A percentile compares a stretch with the other conserved stretches of the same genome.
These are phyloP conservation scores for Thelaira solivaga DNA, from an alignment of 2,888 invertebrate genomes.

Conservation along the genomic window DNA sequence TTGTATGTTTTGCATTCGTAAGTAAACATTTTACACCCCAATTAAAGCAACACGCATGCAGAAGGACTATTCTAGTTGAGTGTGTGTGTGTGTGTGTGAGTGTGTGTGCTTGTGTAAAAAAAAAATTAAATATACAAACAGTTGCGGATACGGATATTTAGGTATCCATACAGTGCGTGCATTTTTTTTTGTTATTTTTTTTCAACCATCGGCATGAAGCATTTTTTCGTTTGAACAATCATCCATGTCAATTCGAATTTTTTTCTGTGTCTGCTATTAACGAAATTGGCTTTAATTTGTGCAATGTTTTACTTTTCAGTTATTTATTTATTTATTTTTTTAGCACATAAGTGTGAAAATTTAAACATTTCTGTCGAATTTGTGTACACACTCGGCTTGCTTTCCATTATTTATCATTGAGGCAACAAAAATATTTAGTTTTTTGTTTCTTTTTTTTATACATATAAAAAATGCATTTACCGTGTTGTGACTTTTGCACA, in stretches of 20 bases:
- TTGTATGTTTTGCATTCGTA: no score
- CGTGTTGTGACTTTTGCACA: slow-evolving; percentile 53
- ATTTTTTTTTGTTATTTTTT: slow-evolving; percentile 12
- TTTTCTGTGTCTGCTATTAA: slow-evolving; percentile 60
- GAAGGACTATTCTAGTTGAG: no score
- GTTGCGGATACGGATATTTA: slow-evolving; percentile 56
- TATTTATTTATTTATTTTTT: slow-evolving; percentile 66
- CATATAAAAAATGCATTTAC: slow-evolving; percentile 38
- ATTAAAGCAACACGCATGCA: slow-evolving; percentile 5
- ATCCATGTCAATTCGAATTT: slow-evolving; percentile 58
- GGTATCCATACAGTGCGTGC: slow-evolving; percentile 40
- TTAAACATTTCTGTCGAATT: slow-evolving; percentile 58
- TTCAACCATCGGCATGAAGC: slow-evolving; percentile 18
- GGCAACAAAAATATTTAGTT: slow-evolving; percentile 25
- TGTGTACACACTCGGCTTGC: slow-evolving; percentile 45
- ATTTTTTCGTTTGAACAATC: slow-evolving; percentile 48
- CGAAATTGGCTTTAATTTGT: slow-evolving; percentile 60
- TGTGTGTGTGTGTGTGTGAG: slow-evolving; percentile 2
- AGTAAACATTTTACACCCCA: slow-evolving; percentile 50
- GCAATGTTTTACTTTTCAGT: slow-evolving; percentile 51
- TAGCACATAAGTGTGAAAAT: slow-evolving; percentile 74
- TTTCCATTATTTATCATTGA: slow-evolving; percentile 47
- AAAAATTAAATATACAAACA: slow-evolving; percentile 28
- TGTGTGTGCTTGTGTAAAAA: slow-evolving; percentile 27
- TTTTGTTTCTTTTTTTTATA: neutral